Conservation (phyloP, 2,797 vertebrate genomes). For the Ispidina lecontei region DNA sequence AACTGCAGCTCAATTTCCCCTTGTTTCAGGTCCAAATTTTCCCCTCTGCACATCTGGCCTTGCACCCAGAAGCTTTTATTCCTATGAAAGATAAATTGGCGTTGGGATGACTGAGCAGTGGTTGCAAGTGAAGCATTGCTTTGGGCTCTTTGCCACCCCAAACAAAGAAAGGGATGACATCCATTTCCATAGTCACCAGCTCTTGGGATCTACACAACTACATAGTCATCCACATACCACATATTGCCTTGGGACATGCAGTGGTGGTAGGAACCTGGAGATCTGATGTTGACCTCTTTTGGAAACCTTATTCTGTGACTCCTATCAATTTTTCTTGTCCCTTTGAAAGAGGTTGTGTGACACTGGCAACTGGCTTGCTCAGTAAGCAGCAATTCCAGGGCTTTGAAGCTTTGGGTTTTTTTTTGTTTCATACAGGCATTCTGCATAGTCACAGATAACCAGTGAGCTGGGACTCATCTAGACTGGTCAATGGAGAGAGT, state of each 20-base stretch:
- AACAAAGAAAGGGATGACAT: not conserved
- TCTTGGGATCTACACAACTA: not conserved
- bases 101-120: conserved; percentile 10
- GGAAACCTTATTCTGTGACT: not conserved
- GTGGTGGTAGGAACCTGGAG: not conserved
- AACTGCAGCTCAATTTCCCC: conserved; percentile 62
- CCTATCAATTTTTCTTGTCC: not conserved
- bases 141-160: conserved; percentile 17
- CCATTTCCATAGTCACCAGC: not conserved
- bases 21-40: conserved; percentile 49
- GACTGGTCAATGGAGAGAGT: not conserved
- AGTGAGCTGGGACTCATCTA: not conserved
- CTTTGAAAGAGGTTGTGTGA: not conserved
- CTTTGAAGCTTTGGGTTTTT: not conserved
- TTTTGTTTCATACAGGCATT: not conserved
- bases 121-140: not conserved
- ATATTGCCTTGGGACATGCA: not conserved
- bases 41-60: conserved; percentile 50
- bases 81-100: conserved; percentile 33
- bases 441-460: not conserved
- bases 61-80: conserved; percentile 50
- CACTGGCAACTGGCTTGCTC: fast-evolving
- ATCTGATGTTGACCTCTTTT: not conserved
- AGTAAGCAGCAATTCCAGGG: not conserved
- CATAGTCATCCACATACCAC: not conserved